Evolutionary conservation across 2,113 vertebrate species (phyloP).

Genomic region (Chitala chitala): DNA sequence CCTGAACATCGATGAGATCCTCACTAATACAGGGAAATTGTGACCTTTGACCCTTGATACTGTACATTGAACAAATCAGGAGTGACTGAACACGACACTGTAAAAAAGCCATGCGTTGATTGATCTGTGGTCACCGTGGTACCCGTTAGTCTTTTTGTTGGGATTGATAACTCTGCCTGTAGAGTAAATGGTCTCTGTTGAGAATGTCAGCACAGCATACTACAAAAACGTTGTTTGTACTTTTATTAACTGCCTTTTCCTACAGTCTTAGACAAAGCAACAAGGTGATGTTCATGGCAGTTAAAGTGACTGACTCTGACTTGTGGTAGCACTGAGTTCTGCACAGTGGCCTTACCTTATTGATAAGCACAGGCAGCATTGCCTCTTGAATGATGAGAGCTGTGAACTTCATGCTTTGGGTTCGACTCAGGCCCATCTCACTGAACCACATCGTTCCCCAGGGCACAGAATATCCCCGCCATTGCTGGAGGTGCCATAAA

Average conservation of each 20-base stretch:
- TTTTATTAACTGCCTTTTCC: background rate
- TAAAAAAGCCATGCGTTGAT: background rate
- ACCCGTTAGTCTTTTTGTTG: background rate
- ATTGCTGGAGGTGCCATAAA: slow-evolving; percentile 55
- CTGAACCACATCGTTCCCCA: slow-evolving; percentile 31
- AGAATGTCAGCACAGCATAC: background rate
- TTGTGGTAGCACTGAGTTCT: background rate
- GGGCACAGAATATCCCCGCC: slow-evolving; percentile 45
- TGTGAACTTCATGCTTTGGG: slow-evolving; percentile 33
- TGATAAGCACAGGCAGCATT: slow-evolving; percentile 37
- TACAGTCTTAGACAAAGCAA: slow-evolving; percentile 7
- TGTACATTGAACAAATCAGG: slow-evolving; percentile 52
- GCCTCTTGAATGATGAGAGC: slow-evolving; percentile 33
- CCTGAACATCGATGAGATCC: background rate
- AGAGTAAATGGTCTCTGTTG: no score
- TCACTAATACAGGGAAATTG: slow-evolving; percentile 22
- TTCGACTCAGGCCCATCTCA: slow-evolving; percentile 27
- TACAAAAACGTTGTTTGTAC: background rate
- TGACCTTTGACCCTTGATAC: slow-evolving; percentile 43
- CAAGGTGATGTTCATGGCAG: no score
- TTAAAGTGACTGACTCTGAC: no score
- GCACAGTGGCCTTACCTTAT: slow-evolving; percentile 29
- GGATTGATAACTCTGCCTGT: no score
- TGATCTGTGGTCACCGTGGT: slow-evolving; percentile 7
- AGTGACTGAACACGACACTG: slow-evolving; percentile 39